Percentiles rank a stretch among this genome's conserved stretches.
These are phyloP conservation scores for Hirtodrosophila duncani DNA, from an alignment of 2,888 invertebrate genomes.

Conservation along the genomic window DNA sequence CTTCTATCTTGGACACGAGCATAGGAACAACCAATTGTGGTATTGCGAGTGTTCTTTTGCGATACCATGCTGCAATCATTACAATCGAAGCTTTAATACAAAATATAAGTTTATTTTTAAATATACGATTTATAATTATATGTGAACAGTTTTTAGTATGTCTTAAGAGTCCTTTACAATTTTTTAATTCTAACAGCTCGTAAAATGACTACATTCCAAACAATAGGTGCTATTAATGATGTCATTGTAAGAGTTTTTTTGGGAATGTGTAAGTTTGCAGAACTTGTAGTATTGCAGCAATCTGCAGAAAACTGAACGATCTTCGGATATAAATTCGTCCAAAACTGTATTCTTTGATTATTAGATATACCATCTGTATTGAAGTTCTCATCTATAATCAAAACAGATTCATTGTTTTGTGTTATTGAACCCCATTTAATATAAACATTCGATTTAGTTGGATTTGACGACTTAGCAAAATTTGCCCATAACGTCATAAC, in stretches of 20 bases:
- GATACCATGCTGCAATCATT: too few relatives aligned
- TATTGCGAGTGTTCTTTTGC: too few relatives aligned
- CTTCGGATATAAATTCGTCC: conserved; percentile 90
- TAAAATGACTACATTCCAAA: too few relatives aligned
- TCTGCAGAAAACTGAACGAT: conserved; percentile 85
- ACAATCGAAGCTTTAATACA: too few relatives aligned
- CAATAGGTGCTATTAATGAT: too few relatives aligned
- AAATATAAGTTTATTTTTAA: too few relatives aligned
- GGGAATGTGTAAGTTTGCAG: conserved; percentile 24
- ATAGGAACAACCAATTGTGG: too few relatives aligned
- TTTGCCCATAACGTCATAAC: conserved; percentile 90
- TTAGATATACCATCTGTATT: conserved; percentile 87
- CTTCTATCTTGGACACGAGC: too few relatives aligned
- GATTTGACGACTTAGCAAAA: conserved; percentile 87
- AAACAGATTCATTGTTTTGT: conserved; percentile 83
- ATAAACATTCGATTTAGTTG: conserved; percentile 84
- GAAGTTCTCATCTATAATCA: conserved; percentile 87
- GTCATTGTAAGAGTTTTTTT: conserved; percentile 15
- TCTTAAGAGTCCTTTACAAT: too few relatives aligned
- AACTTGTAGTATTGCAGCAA: conserved; percentile 83
- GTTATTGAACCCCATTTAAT: conserved; percentile 87
- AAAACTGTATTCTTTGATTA: conserved; percentile 88
- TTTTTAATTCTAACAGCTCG: neutral
- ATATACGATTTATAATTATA: too few relatives aligned
- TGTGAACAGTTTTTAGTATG: too few relatives aligned